These are phyloP conservation scores for Morpho helenor DNA, from an alignment of 2,888 invertebrate species.

Conservation along the genomic window DNA sequence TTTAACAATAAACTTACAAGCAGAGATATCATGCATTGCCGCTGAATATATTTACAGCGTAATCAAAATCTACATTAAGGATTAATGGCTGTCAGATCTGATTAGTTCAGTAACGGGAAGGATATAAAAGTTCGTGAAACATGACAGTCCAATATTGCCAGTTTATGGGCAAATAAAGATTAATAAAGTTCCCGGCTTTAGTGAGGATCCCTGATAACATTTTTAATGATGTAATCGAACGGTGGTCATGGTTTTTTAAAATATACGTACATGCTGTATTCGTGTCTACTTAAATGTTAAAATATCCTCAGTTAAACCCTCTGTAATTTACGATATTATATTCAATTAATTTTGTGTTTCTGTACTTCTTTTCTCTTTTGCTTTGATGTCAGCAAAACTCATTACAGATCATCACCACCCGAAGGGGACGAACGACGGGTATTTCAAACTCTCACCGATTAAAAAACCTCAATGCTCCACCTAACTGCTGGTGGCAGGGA, in stretches of 20 bases:
- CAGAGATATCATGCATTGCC: background rate
- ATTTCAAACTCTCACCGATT: too few species aligned
- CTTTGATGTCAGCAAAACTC: too few species aligned
- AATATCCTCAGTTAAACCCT: too few species aligned
- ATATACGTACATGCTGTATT: too few species aligned
- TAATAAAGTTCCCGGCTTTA: slow-evolving; percentile 10
- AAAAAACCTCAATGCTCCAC: too few species aligned
- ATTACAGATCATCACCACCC: too few species aligned
- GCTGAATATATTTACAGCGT: slow-evolving; percentile 10
- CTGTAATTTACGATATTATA: too few species aligned
- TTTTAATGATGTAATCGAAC: background rate
- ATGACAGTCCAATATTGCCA: slow-evolving; percentile 25
- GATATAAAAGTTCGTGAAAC: slow-evolving; percentile 27
- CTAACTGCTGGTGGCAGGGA: too few species aligned
- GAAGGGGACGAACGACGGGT: too few species aligned
- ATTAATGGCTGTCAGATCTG: slow-evolving; percentile 28
- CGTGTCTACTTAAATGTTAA: too few species aligned
- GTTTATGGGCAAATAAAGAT: slow-evolving; percentile 27
- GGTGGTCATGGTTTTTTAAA: background rate
- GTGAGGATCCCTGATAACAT: slow-evolving; percentile 8
- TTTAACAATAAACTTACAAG: background rate
- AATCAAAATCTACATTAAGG: slow-evolving; percentile 20
- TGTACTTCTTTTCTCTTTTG: too few species aligned
- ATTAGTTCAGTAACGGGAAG: slow-evolving; percentile 29
- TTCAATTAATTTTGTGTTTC: too few species aligned